A percentile compares a stretch with the other conserved stretches of the same genome.
Evolutionary conservation across 2,888 invertebrate species (phyloP).

Genomic region (Sisyra terminalis): DNA sequence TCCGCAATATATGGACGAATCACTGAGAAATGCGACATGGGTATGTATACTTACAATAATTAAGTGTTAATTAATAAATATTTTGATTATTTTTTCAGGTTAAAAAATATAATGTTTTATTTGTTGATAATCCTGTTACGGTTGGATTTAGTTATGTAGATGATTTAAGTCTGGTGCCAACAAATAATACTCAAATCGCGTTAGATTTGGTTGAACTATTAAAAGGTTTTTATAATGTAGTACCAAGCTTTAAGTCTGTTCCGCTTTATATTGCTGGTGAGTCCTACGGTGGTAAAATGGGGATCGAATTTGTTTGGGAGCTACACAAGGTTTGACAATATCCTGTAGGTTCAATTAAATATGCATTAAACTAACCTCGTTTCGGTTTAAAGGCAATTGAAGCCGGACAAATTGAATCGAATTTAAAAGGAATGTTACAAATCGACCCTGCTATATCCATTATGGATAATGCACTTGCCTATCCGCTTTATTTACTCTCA

Average conservation of each 20-base stretch:
- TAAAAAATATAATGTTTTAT: conserved; percentile 61
- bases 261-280: conserved; percentile 44
- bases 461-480: conserved; percentile 25
- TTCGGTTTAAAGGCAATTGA: conserved; percentile 37
- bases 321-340: conserved; percentile 2
- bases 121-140: conserved; percentile 79
- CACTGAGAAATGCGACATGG: conserved; percentile 37
- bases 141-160: conserved; percentile 71
- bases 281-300: conserved; percentile 53
- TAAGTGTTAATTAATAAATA: not conserved
- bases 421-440: conserved; percentile 55
- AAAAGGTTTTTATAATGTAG: conserved; percentile 28
- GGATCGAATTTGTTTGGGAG: conserved; percentile 35
- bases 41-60: conserved; percentile 21
- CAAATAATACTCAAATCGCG: conserved; percentile 40
- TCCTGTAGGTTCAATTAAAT: not conserved
- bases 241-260: conserved; percentile 32
- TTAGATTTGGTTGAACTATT: conserved; percentile 35
- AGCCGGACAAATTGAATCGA: conserved; percentile 40
- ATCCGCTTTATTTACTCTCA: not conserved
- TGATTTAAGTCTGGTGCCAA: conserved; percentile 28
- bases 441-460: conserved; percentile 78
- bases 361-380: not conserved
- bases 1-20: conserved; percentile 31
- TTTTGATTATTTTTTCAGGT: conserved; percentile 31